Percentiles rank a stretch among this genome's conserved stretches.
Conservation (phyloP, 2,888 invertebrate genomes). For the Entomobrya multifasciata region DNA sequence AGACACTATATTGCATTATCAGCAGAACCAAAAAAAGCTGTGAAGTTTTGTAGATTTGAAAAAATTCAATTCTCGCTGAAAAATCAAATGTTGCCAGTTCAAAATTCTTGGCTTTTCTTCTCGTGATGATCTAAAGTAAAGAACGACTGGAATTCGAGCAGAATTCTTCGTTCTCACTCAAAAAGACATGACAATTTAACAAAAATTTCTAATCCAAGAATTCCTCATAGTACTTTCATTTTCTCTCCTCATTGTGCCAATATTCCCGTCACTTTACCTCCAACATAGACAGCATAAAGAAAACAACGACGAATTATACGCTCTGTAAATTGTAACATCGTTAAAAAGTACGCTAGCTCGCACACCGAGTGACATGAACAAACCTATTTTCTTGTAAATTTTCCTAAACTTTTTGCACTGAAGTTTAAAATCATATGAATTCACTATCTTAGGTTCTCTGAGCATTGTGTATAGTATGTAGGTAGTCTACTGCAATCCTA, state of each 20-base stretch:
- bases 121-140: not conserved
- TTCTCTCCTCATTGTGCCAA: not conserved
- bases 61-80: not conserved
- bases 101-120: not conserved
- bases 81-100: not conserved
- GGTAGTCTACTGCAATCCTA: slow-evolving; percentile 23
- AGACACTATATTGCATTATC: not conserved
- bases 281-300: slow-evolving; percentile 39
- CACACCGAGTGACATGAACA: slow-evolving; percentile 25
- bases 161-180: slow-evolving; percentile 35
- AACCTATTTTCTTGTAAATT: slow-evolving; percentile 13
- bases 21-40: not conserved
- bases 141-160: slow-evolving; percentile 46
- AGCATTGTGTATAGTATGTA: no score
- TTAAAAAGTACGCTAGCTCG: slow-evolving; percentile 55
- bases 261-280: slow-evolving; percentile 43
- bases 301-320: no score
- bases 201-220: slow-evolving; percentile 22
- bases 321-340: slow-evolving; percentile 47
- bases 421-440: slow-evolving; percentile 48
- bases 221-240: not conserved
- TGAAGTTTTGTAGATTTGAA: not conserved
- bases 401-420: slow-evolving; percentile 28
- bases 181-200: not conserved
- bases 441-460: no score